Base-by-base conservation (phyloP, 2,797 vertebrate genomes). In the Todus mexicanus region DNA sequence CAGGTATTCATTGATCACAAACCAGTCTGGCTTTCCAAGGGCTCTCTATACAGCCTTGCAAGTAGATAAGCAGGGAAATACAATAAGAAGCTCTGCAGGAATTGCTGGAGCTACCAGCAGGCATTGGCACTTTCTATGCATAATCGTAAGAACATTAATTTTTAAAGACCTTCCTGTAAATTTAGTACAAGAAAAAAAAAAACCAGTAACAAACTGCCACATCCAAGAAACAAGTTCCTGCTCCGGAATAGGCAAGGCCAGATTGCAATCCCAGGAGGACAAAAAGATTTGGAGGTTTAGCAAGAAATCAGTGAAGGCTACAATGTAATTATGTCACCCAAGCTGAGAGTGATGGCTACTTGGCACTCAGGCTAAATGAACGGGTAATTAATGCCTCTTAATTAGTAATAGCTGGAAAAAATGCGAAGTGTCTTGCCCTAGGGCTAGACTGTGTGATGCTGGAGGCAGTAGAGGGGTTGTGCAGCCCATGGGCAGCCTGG, bases 361-460 rank as follows among this genome's bases (percentile, higher is more conserved):
- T 90, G 47, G 64, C 40, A 66, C 53, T 80, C 45, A 45, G 53
- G 65, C 35, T 83, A 77, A 87, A 74, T 1, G 6, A 95, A 64
- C 9, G 25, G 35, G 79, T 91, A 93, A 85, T 94, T 94, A 91
- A 84, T 69, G 20, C 9, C 22, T 76, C 35, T 91, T 91, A 80
- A 94, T 91, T 81, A 91, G 23, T 8, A 57, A 25, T 8, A 84
- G 51, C 42, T 86, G 20, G 65, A 65, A 80, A 78, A 42, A 25
- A 31, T 31, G 12, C 1, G 45, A 68, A 29, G 33, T 74, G 26
- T 37, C 31, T 50, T 86, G 66, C 42, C 56, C 51, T 59, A 5
- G 1, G 43, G 40, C 43, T 33, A 26, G 43, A 8, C 6, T 1
- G 2, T 23, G 21, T 31, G 72, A 54, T 79, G 35, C 45, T 33